Evolutionary conservation across 2,113 vertebrate genomes (phyloP).

Genomic region (Lonchura striata): DNA sequence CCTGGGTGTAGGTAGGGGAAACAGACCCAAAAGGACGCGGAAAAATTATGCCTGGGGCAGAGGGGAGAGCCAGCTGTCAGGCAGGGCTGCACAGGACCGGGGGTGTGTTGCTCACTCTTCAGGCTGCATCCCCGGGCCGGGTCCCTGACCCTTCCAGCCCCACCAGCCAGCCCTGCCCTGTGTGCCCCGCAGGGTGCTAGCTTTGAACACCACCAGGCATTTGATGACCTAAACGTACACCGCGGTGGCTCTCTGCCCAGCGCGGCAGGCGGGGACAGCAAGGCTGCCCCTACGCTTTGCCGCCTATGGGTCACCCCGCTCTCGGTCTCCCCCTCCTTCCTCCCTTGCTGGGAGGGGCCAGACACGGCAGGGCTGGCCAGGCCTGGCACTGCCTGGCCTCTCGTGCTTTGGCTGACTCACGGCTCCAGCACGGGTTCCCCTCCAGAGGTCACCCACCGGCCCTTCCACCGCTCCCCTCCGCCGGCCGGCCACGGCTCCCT

Average conservation of each 20-base stretch:
- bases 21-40: rapidly evolving
- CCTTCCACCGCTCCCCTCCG: background rate
- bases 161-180: background rate
- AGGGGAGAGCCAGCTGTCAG: rapidly evolving
- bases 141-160: background rate
- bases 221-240: background rate
- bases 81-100: background rate
- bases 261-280: background rate
- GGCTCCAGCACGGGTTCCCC: background rate
- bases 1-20: background rate
- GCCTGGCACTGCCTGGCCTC: background rate
- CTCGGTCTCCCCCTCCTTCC: background rate
- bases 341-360: background rate
- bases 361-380: background rate
- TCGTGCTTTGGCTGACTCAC: background rate
- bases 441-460: background rate
- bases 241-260: background rate
- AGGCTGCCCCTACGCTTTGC: background rate
- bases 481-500: background rate
- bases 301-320: background rate
- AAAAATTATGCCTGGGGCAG: background rate
- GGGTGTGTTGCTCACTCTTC: background rate
- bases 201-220: background rate
- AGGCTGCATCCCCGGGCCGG: rapidly evolving
- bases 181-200: too few species aligned